phyloP scores from a whole-genome alignment of 2,113 vertebrate species.

The Paramisgurnus dabryanus region DNA sequence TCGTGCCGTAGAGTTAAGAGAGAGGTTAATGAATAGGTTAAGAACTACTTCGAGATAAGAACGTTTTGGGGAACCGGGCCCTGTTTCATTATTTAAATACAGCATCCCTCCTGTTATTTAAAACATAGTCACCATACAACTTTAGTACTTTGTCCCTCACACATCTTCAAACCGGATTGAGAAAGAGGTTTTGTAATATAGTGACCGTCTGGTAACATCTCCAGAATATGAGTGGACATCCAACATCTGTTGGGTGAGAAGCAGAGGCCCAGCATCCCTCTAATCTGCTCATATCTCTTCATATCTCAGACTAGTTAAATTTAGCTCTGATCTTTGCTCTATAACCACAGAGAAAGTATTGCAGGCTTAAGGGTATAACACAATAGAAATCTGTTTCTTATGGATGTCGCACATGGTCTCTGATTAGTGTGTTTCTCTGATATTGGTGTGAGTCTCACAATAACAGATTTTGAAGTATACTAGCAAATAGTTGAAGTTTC shows the following conservation, averaged over 20 bases:
- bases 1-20: no score
- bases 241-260: slow-evolving; percentile 65
- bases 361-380: neutral
- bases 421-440: neutral
- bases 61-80: no score
- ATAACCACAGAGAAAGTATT: slow-evolving; percentile 29
- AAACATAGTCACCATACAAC: neutral
- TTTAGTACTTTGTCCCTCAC: neutral
- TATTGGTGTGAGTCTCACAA: neutral
- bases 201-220: slow-evolving; percentile 41
- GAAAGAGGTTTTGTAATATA: slow-evolving; percentile 28
- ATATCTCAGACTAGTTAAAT: slow-evolving; percentile 50
- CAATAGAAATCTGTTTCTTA: neutral
- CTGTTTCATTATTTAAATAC: no score
- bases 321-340: slow-evolving; percentile 27
- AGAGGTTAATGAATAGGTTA: no score
- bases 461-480: neutral
- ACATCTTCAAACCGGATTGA: slow-evolving; percentile 5
- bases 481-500: no score
- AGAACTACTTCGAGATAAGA: no score
- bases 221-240: slow-evolving; percentile 51
- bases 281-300: slow-evolving; percentile 71
- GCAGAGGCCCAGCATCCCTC: slow-evolving; percentile 63
- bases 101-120: neutral
- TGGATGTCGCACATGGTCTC: neutral